phyloP scores from a whole-genome alignment of 2,797 vertebrate genomes.

The Jordanella pulchra region DNA sequence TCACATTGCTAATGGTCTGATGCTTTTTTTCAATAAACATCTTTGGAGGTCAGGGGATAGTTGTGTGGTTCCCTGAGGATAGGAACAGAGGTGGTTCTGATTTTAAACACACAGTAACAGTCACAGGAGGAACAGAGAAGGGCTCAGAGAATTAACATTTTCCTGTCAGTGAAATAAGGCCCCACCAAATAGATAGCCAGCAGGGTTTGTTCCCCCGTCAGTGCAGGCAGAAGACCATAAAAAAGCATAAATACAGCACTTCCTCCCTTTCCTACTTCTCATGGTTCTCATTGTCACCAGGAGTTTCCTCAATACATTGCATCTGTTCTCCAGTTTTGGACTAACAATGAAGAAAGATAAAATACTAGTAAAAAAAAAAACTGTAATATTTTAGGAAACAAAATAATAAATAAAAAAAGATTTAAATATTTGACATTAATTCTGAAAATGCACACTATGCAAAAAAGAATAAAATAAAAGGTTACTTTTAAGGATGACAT shows the following conservation, averaged over 20 bases:
- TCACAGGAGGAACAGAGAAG: conserved; percentile 42
- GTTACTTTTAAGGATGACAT: conserved; percentile 48
- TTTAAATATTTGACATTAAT: conserved; percentile 13
- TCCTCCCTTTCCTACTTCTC: conserved; percentile 61
- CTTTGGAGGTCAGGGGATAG: conserved; percentile 42
- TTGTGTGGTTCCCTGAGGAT: conserved; percentile 41
- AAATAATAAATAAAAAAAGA: background rate
- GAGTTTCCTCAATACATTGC: conserved; percentile 36
- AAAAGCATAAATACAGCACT: conserved; percentile 74
- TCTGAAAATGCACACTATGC: conserved; percentile 7
- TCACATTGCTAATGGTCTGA: too few species aligned
- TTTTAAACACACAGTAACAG: conserved; percentile 62
- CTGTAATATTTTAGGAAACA: background rate
- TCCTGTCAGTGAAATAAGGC: conserved; percentile 65
- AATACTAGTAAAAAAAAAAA: conserved; percentile 14
- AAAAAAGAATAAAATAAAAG: conserved; percentile 21
- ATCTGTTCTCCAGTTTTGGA: conserved; percentile 42
- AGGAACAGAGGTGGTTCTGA: conserved; percentile 56
- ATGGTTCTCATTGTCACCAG: conserved; percentile 73
- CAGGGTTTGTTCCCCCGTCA: conserved; percentile 69
- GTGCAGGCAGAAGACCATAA: conserved; percentile 65
- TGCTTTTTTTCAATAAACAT: conserved; percentile 38
- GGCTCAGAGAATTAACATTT: conserved; percentile 45
- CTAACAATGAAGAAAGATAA: conserved; percentile 31
- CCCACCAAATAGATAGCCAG: conserved; percentile 57